Base-by-base conservation (phyloP, 1,140 invertebrate genomes). In the Octopus bimaculoides region DNA sequence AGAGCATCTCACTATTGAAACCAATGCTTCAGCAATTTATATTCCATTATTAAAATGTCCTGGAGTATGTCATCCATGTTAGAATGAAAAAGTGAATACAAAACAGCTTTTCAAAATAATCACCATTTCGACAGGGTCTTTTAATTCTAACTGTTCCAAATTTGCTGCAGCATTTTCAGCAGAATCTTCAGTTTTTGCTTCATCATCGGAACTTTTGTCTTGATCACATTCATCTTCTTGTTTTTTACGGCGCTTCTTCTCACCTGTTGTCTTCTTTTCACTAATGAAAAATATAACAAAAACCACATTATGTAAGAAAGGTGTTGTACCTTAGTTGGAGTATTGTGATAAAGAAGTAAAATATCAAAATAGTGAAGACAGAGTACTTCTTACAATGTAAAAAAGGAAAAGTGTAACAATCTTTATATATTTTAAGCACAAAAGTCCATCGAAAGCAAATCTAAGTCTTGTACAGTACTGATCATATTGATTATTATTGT, bases 211-310 rank as follows among this genome's bases (percentile, higher is more conserved):
- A 73, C 81, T 82, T 78, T 84, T 81, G 77, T 79, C 71, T 54
- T 79, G 79, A 55, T 82, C 81, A 52, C 79, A 77, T 69, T 82
- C 80, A 75, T 85, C 90, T 91, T 84, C 82, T 78, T 82, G 84
- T 79, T 82, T 83, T 80, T 84, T 82, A 75, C 79, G 61, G 61
- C 83, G 83, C 81, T 84, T 85, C 80, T 84, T 85, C 77, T 82
- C 80, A 52, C 79, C 82, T 71, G 80, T 80, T 80, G 56, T 77
- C 53, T 81, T 74, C 56, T 41, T 41, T 41, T 41, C 26, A 41
- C 26, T 41, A 41, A 41, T 41, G 26, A 41, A 41, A 41, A 41
- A 41, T 41, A 26, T 14, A 26, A 76, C 52, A 76, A 26, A 76
- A 53, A 41, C 26, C 26, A 41, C 26, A 41, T 2, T 41, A 41